These are phyloP conservation scores for Hiodon tergisus DNA, from an alignment of 2,113 vertebrate species.

Conservation along the genomic window DNA sequence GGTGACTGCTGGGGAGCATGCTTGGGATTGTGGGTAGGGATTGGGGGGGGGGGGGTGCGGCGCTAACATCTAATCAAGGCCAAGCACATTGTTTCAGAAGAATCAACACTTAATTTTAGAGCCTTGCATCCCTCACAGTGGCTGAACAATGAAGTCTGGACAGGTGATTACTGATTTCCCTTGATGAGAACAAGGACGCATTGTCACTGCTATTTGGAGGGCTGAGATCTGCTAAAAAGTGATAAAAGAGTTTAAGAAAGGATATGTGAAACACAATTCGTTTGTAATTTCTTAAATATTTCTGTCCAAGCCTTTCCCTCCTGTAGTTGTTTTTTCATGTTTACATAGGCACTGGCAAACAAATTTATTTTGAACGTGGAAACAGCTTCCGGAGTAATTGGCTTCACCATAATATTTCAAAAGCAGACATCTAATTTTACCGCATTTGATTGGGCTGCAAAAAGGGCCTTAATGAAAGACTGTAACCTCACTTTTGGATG, in stretches of 20 bases:
- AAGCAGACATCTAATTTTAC: not conserved
- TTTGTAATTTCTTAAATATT: not conserved
- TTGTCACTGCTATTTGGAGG: not conserved
- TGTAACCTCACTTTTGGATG: constrained; percentile 48
- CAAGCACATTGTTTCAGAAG: not conserved
- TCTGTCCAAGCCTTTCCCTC: no score
- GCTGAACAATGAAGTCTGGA: not conserved
- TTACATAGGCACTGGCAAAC: not conserved
- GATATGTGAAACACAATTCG: not conserved
- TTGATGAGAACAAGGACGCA: not conserved
- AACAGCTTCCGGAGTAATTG: not conserved
- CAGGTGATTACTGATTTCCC: no score
- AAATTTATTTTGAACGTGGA: not conserved
- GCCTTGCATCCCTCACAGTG: not conserved
- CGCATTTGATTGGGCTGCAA: not conserved
- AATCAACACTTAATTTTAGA: not conserved
- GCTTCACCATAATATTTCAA: not conserved
- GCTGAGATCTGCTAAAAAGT: not conserved
- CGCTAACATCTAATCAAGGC: not conserved
- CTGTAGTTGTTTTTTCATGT: not conserved
- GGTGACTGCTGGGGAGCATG: not conserved
- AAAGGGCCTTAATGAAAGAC: constrained; percentile 48
- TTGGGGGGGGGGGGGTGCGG: no score
- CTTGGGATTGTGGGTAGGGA: no score
- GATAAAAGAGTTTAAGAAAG: constrained; percentile 1